Percentiles rank a stretch among this genome's conserved stretches.
Evolutionary conservation across 2,113 vertebrate species (phyloP).

Genomic region (Syrrhaptes paradoxus): DNA sequence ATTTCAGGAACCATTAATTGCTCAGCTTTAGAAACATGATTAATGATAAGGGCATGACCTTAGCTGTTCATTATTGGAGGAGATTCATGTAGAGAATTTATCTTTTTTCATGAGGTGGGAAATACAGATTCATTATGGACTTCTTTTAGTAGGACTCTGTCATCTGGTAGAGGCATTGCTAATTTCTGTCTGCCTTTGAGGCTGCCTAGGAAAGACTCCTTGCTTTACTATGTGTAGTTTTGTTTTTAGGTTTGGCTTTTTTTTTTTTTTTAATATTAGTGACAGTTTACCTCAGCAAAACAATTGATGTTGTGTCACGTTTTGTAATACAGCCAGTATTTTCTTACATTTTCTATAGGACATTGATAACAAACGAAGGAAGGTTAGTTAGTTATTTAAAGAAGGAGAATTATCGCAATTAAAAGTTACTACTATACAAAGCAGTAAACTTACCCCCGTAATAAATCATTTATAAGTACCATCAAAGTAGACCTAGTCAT

Average conservation of each 20-base stretch:
- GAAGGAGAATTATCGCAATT: background rate
- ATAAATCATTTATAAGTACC: background rate
- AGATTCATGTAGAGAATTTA: background rate
- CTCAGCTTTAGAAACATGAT: background rate
- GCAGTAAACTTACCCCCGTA: background rate
- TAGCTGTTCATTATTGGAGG: background rate
- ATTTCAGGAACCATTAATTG: background rate
- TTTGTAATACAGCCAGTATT: background rate
- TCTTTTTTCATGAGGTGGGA: background rate
- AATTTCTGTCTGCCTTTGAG: background rate
- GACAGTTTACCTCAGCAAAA: background rate
- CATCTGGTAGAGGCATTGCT: background rate
- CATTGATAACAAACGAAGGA: background rate
- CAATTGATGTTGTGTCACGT: background rate
- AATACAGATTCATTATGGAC: background rate
- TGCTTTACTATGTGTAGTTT: background rate
- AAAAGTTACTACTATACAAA: background rate
- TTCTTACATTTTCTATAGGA: background rate
- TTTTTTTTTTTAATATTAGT: background rate
- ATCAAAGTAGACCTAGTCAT: background rate
- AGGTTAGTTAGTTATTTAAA: background rate
- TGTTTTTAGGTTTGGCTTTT: no score
- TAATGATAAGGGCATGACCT: rapidly evolving
- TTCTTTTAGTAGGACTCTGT: background rate
- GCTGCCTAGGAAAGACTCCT: background rate